Base-by-base conservation (phyloP, 1,140 invertebrate genomes). In the Tigriopus japonicus region DNA sequence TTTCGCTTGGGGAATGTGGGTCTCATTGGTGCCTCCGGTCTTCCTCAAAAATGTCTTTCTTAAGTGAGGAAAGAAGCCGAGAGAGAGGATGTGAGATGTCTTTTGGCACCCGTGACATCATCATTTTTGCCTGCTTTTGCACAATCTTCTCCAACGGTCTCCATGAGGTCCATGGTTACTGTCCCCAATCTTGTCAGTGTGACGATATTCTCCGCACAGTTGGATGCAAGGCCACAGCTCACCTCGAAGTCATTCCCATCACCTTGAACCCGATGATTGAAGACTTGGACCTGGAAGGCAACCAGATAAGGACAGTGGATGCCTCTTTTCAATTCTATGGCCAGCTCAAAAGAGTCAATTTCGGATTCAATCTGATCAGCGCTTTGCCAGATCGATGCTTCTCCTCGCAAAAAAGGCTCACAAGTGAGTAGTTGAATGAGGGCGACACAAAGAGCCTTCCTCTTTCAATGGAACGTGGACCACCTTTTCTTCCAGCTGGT, bases 291-390 rank as follows among this genome's bases (percentile, higher is more conserved):
- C 21, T 54, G 35, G 21, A 21, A 15, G 24, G 52, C 14, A 54
- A 21, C 13, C 52, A 21, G 17, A 54, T 54, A 23, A 19, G 35
- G 21, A 21, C n/a, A 54, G 19, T 54, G 17, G 52, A 54, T 54
- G 52, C 52, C 14, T 21, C 52, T 28, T 54, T 54, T 54, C 52
- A 54, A 28, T 54, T 54, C 52, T 54, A 54, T 54, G 52, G 52
- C n/a, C 19, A 54, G 21, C 52, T 54, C 21, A 19, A 28, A 21
- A 28, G 17, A n/a, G 19, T 54, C n/a, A 28, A 54, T 54, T 28
- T 54, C n/a, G 35, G 52, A n/a, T 54, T 54, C 21, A 54, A 54
- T 54, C 21, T 15, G 24, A 54, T 54, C 14, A 15, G 19, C 14
- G 35, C 52, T 15, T 28, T 54, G 21, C 19, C 21, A 28, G 52